A percentile compares a stretch with the other conserved stretches of the same genome.
Evolutionary conservation across 2,888 invertebrate genomes (phyloP).

Genomic region (Steinernema hermaphroditum): DNA sequence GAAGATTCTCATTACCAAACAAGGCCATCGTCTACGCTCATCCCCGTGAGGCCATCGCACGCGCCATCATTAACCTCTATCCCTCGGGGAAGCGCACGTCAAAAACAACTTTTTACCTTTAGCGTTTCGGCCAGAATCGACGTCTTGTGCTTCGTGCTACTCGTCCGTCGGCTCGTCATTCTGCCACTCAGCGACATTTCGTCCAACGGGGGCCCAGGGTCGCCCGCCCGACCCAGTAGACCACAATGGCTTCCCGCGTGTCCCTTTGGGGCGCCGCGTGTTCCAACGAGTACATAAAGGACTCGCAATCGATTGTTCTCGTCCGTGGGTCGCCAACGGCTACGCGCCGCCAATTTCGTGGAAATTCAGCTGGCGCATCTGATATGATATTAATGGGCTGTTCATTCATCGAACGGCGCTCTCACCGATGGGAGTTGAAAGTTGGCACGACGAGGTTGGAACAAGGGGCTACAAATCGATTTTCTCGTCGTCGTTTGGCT

Average conservation of each 20-base stretch:
- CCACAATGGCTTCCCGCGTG: slow-evolving; percentile 21
- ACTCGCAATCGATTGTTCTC: slow-evolving; percentile 17
- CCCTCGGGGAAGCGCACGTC: too few relatives aligned
- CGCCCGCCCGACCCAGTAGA: background rate
- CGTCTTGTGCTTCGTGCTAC: background rate
- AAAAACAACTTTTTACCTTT: background rate
- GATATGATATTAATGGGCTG: too few relatives aligned
- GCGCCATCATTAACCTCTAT: background rate
- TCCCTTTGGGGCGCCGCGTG: slow-evolving; percentile 5
- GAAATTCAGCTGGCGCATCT: too few relatives aligned
- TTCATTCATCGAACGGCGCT: too few relatives aligned
- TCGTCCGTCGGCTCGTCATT: background rate
- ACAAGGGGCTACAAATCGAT: too few relatives aligned
- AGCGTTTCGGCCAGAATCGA: background rate
- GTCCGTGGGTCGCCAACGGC: background rate
- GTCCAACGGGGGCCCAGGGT: background rate
- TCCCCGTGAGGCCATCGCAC: too few relatives aligned
- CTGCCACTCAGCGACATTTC: slow-evolving; percentile 6
- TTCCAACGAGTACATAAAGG: slow-evolving; percentile 14
- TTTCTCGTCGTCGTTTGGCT: too few relatives aligned
- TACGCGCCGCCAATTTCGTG: background rate
- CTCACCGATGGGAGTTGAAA: too few relatives aligned
- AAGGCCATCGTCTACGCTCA: too few relatives aligned
- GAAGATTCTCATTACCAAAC: background rate
- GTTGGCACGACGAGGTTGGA: too few relatives aligned